phyloP scores from a whole-genome alignment of 2,113 vertebrate species.

The Oreochromis spilurus region DNA sequence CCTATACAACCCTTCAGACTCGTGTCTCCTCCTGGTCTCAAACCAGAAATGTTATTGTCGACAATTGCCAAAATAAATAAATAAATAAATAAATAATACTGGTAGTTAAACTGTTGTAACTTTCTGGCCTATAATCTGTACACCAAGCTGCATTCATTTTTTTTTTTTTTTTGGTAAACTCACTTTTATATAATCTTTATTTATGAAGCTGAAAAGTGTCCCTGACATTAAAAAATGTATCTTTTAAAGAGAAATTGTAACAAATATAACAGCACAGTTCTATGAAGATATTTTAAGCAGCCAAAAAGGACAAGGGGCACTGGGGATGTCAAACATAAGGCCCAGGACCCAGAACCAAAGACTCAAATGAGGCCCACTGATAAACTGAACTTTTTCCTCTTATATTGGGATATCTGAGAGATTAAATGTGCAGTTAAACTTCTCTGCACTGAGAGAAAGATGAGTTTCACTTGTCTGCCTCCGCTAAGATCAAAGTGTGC shows the following conservation, averaged over 20 bases:
- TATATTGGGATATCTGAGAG: not conserved
- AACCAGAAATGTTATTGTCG: not conserved
- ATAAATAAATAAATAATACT: not conserved
- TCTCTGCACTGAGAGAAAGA: not conserved
- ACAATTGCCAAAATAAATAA: not conserved
- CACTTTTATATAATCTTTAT: not conserved
- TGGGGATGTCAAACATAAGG: not conserved
- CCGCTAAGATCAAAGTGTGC: not conserved
- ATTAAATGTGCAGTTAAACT: not conserved
- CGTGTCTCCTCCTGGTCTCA: not conserved
- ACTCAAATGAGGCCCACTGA: not conserved
- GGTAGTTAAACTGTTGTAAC: not conserved
- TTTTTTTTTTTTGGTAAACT: not conserved
- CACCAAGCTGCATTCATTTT: not conserved
- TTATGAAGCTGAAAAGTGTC: not conserved
- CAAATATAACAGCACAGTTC: not conserved
- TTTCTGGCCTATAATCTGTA: not conserved
- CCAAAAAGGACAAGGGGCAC: not conserved
- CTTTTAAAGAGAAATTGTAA: not conserved
- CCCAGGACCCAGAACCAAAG: not conserved
- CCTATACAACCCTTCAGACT: not conserved
- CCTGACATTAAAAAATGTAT: not conserved
- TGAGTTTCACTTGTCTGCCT: not conserved
- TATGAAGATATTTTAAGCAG: not conserved
- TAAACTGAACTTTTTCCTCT: not conserved